Conservation (phyloP, 2,113 vertebrate genomes). For the Sylvilagus bachmani region DNA sequence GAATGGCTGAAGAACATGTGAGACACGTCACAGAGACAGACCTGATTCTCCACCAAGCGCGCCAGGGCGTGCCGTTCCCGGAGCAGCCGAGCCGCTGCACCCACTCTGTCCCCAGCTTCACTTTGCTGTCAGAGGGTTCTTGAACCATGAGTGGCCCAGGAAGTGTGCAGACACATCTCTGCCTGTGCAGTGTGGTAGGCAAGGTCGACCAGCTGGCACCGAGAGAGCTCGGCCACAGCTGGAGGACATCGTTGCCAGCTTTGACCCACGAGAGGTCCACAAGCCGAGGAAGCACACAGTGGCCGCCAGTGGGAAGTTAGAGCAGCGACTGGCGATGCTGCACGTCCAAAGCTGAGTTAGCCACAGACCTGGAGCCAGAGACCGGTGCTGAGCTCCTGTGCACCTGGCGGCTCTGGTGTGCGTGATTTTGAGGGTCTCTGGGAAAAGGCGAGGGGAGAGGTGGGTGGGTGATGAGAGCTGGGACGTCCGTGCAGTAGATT, state of each 20-base stretch:
- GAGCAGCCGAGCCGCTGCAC: neutral
- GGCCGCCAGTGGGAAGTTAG: neutral
- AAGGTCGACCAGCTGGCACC: neutral
- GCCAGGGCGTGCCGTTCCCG: too few relatives aligned
- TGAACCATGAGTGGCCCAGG: neutral
- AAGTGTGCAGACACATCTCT: accelerated
- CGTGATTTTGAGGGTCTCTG: accelerated
- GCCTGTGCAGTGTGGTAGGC: accelerated
- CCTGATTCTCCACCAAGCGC: neutral
- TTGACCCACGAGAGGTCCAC: too few relatives aligned
- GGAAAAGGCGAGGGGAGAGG: neutral
- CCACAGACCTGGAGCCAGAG: neutral
- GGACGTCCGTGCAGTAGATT: too few relatives aligned
- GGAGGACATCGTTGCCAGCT: too few relatives aligned
- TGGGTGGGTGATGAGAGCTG: accelerated
- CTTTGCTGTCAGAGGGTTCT: neutral
- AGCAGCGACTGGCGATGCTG: too few relatives aligned
- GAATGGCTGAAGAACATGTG: neutral
- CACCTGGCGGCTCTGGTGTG: accelerated
- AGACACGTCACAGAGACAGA: neutral
- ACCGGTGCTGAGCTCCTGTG: accelerated
- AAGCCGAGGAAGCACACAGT: too few relatives aligned
- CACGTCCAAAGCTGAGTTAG: neutral
- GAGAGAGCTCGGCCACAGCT: neutral
- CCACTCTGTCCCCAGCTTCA: accelerated